phyloP scores from a whole-genome alignment of 2,797 vertebrate genomes.

The Anomalospiza imberbis region DNA sequence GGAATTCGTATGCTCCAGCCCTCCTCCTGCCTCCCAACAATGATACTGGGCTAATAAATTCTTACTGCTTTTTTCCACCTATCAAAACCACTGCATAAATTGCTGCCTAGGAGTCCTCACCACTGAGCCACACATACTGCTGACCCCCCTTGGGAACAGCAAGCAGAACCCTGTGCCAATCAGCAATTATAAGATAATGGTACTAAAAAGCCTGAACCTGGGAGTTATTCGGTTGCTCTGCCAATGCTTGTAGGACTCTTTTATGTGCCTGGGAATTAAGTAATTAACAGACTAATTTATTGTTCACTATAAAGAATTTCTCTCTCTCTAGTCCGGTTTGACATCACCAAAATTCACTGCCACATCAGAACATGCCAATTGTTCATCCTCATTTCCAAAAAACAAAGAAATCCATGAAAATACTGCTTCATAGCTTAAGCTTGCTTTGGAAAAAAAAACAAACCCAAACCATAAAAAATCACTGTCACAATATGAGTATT shows the following conservation, averaged over 20 bases:
- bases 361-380: neutral
- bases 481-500: neutral
- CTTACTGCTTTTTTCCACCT: constrained; percentile 22
- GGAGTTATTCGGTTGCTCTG: constrained; percentile 17
- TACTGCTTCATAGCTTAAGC: neutral
- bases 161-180: constrained; percentile 24
- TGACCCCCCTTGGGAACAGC: neutral
- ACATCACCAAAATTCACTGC: neutral
- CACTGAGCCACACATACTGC: neutral
- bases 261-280: constrained; percentile 14
- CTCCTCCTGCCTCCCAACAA: neutral
- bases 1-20: constrained; percentile 3
- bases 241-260: constrained; percentile 10
- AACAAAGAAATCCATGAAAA: neutral
- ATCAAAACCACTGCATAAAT: neutral
- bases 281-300: constrained; percentile 45
- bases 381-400: neutral
- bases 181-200: constrained; percentile 57
- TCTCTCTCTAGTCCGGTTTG: neutral
- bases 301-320: neutral
- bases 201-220: constrained; percentile 43
- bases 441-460: neutral
- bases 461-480: neutral
- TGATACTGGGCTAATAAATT: constrained; percentile 30
- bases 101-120: neutral